phyloP scores from a whole-genome alignment of 2,797 vertebrate species.

The Micropoecilia bifurca region DNA sequence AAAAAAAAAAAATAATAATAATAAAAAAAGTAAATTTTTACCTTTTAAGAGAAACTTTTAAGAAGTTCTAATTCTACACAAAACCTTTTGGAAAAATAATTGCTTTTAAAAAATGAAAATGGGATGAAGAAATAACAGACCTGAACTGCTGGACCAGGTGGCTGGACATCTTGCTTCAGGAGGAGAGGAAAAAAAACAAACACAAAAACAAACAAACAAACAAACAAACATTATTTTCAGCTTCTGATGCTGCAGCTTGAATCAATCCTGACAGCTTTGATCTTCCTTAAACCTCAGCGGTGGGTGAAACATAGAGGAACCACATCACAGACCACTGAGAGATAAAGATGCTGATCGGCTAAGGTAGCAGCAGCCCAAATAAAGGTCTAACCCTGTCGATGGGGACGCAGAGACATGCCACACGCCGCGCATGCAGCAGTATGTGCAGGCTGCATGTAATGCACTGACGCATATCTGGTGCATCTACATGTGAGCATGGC shows the following conservation, averaged over 20 bases:
- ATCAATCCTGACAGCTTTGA: constrained; percentile 38
- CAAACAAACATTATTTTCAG: constrained; percentile 39
- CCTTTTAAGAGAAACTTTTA: background rate
- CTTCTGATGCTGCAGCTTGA: background rate
- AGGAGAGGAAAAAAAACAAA: background rate
- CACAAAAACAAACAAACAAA: background rate
- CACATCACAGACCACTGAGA: background rate
- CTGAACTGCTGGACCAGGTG: constrained; percentile 8
- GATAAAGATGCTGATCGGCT: constrained; percentile 5
- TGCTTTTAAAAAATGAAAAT: background rate
- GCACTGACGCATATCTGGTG: background rate
- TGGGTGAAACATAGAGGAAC: background rate
- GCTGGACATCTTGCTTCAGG: constrained; percentile 50
- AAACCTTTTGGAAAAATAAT: background rate
- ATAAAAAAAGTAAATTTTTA: no score
- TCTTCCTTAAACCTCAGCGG: background rate
- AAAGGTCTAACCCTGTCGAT: constrained; percentile 26
- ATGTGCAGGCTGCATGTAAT: constrained; percentile 4
- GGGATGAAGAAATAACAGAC: background rate
- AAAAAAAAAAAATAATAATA: no score
- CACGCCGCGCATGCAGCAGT: constrained; percentile 17
- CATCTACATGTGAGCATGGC: constrained; percentile 7
- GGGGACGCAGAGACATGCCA: constrained; percentile 10
- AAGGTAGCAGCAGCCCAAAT: constrained; percentile 27
- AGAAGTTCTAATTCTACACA: background rate